Conservation (phyloP, 2,113 vertebrate genomes). For the Microcebus ravelobensis region DNA sequence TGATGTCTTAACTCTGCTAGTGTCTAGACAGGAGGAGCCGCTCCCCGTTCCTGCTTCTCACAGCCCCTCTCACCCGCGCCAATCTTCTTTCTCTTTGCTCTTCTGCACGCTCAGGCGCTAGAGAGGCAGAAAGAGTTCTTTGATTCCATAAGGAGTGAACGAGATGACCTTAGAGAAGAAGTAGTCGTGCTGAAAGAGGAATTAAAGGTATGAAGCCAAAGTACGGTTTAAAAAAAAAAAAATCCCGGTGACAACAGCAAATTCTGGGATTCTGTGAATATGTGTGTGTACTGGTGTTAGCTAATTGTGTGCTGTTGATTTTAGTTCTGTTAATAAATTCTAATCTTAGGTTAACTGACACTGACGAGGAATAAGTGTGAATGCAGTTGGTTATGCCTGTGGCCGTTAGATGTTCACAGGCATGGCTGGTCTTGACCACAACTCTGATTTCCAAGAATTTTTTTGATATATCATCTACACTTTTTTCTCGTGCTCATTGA, state of each 20-base stretch:
- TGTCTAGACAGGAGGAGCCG: not conserved
- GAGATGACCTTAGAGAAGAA: slow-evolving; percentile 97
- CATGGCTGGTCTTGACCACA: not conserved
- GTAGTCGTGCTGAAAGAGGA: slow-evolving; percentile 92
- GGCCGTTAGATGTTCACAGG: not conserved
- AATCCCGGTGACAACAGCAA: not conserved
- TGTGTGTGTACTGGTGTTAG: accelerated
- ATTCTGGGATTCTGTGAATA: not conserved
- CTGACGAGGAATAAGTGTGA: accelerated
- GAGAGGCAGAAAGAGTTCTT: slow-evolving; percentile 99
- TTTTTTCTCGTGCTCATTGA: not conserved
- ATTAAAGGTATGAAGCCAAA: slow-evolving; percentile 91
- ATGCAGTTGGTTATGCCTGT: accelerated
- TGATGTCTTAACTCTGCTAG: not conserved
- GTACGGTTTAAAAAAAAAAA: not conserved
- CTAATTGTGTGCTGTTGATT: accelerated
- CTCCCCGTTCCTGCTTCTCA: slow-evolving; percentile 54
- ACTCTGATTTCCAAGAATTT: not conserved
- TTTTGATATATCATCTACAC: not conserved
- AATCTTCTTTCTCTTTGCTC: slow-evolving; percentile 25
- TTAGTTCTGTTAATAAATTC: not conserved
- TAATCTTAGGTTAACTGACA: accelerated
- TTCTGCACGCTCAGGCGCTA: slow-evolving; percentile 90
- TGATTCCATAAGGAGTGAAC: slow-evolving; percentile 95
- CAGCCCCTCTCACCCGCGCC: not conserved